Base-by-base conservation (phyloP, 2,888 invertebrate genomes). In the Osmoderma eremita region DNA sequence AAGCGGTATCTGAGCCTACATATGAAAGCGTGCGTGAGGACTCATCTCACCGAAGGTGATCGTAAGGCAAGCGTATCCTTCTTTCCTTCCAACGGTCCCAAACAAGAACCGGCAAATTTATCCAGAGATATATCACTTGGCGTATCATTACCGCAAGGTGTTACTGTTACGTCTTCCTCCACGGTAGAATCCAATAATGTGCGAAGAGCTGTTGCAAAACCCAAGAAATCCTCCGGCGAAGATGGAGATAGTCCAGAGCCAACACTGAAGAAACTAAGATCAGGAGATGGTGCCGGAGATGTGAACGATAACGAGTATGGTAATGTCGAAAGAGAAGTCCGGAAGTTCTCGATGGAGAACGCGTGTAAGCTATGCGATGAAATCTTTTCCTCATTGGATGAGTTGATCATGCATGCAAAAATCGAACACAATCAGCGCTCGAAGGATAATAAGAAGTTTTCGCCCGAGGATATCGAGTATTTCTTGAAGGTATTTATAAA, bases 331-430 rank as follows among this genome's bases (percentile, higher is more conserved):
- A 56, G 48, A 10, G 56, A 65, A 6, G 6, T 30, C 2, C 45
- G 39, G n/a, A 56, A 54, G n/a, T 54, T 65, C 20, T 51, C 63
- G 0, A 51, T 53, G 48, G 54, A 50, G 20, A 62, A 67, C 12
- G 54, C 53, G 4, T 73, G 73, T 39, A 70, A 73, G 38, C 65
- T 71, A 42, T 73, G 73, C 38, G 70, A 69, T 6, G 42, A 69
- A 15, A 68, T 69, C 4, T 73, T 69, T 20, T 66, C 68, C n/a
- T 66, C 70, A 5, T 50, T 71, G 36, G 69, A 71, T 8, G 73
- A 73, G 41, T 41, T 73, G 3, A 65, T 73, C 4, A 69, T 67
- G 61, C 73, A 73, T 41, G 73, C 71, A 12, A 71, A 73, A 41
- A 70, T 71, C 20, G 71, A 71, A 41, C 73, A 73, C 41, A 65